These are phyloP conservation scores for Sinella curviseta DNA, from an alignment of 1,140 invertebrate species.

Conservation along the genomic window DNA sequence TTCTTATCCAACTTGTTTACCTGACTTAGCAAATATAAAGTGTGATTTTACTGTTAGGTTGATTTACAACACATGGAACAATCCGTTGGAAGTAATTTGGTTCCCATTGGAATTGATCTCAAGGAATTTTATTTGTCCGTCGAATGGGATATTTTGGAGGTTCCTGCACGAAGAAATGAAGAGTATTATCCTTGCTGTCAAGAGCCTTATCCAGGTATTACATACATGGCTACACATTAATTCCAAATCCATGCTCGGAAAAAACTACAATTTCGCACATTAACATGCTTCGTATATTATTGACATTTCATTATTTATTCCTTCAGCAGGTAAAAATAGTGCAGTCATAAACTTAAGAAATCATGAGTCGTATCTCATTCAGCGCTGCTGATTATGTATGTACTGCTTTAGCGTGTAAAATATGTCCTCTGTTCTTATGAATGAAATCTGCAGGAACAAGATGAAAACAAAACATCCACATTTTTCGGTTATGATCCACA, in stretches of 20 bases:
- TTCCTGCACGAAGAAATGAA: conserved; percentile 82
- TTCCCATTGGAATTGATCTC: conserved; percentile 81
- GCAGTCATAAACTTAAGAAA: no score
- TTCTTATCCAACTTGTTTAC: neutral
- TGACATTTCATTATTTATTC: neutral
- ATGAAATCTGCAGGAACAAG: no score
- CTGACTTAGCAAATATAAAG: neutral
- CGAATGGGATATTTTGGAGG: conserved; percentile 92
- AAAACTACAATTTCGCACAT: neutral
- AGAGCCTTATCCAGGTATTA: conserved; percentile 83
- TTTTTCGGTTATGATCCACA: no score
- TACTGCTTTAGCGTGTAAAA: no score
- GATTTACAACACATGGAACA: conserved; percentile 83
- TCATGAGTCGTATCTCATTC: no score
- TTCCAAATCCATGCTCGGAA: no score
- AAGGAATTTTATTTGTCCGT: conserved; percentile 89
- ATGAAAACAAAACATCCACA: no score
- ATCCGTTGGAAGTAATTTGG: conserved; percentile 71
- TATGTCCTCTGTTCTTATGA: no score
- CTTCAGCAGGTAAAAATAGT: neutral
- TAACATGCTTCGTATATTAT: neutral
- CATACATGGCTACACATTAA: conserved; percentile 54
- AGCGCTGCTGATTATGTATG: no score
- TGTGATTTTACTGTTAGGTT: no score
- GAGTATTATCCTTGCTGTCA: conserved; percentile 83